Percentiles rank a stretch among this genome's conserved stretches.
phyloP scores from a whole-genome alignment of 2,113 vertebrate genomes.

The Muntiacus reevesi region DNA sequence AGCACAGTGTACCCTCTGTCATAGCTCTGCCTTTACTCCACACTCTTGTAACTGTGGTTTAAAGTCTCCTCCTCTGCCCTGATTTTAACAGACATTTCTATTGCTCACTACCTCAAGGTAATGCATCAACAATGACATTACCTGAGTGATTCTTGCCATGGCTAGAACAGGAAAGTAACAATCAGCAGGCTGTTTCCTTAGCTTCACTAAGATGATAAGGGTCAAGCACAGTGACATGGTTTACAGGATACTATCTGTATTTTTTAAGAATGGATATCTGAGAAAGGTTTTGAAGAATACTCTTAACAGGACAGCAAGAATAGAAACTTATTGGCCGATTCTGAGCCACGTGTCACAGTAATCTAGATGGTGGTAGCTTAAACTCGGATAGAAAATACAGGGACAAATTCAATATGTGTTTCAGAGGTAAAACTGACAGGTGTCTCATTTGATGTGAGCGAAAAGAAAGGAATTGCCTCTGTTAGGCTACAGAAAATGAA shows the following conservation, averaged over 20 bases:
- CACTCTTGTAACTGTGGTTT: not conserved
- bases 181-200: not conserved
- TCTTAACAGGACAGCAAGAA: not conserved
- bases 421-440: not conserved
- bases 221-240: not conserved
- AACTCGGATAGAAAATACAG: not conserved
- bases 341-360: not conserved
- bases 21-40: not conserved
- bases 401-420: not conserved
- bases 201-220: not conserved
- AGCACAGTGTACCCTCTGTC: too few relatives aligned
- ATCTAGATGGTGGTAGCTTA: not conserved
- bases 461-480: not conserved
- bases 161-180: not conserved
- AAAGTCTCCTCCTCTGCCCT: not conserved
- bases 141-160: not conserved
- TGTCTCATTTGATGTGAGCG: not conserved
- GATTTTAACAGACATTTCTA: not conserved
- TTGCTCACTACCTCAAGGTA: not conserved
- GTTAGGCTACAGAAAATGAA: not conserved
- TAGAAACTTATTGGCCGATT: not conserved
- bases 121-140: not conserved
- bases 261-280: not conserved
- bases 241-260: not conserved
- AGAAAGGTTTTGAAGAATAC: not conserved